Evolutionary conservation across 2,888 invertebrate genomes (phyloP).

Genomic region (Cataglyphis rosenhaueri): DNA sequence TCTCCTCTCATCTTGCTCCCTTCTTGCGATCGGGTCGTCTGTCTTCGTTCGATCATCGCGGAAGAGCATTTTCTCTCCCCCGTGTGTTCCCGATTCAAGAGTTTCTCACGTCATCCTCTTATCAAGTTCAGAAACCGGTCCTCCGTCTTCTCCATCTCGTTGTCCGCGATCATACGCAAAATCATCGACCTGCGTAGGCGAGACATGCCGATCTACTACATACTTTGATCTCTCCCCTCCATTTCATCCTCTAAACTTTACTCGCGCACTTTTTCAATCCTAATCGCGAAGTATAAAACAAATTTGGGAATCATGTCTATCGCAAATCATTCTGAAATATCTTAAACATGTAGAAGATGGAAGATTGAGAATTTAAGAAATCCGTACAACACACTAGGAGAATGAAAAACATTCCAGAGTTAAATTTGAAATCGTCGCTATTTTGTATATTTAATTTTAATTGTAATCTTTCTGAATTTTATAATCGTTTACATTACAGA

Average conservation of each 20-base stretch:
- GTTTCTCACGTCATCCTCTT: slow-evolving; percentile 80
- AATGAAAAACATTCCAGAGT: neutral
- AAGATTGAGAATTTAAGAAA: neutral
- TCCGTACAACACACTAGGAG: neutral
- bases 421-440: neutral
- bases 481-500: neutral
- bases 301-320: neutral
- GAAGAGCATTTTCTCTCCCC: slow-evolving; percentile 54
- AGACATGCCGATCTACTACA: slow-evolving; percentile 45
- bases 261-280: slow-evolving; percentile 10
- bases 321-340: neutral
- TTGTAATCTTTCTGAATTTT: neutral
- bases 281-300: neutral
- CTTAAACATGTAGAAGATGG: neutral
- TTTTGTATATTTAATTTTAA: neutral
- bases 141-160: slow-evolving; percentile 57
- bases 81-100: slow-evolving; percentile 72
- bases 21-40: slow-evolving; percentile 51
- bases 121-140: slow-evolving; percentile 75
- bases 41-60: slow-evolving; percentile 65
- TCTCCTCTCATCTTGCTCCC: slow-evolving; percentile 28
- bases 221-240: slow-evolving; percentile 40
- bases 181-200: slow-evolving; percentile 51
- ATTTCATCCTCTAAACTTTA: slow-evolving; percentile 40
- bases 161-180: slow-evolving; percentile 56